Base-by-base conservation (phyloP, 2,797 vertebrate genomes). In the Neosilurus mollespiculum region DNA sequence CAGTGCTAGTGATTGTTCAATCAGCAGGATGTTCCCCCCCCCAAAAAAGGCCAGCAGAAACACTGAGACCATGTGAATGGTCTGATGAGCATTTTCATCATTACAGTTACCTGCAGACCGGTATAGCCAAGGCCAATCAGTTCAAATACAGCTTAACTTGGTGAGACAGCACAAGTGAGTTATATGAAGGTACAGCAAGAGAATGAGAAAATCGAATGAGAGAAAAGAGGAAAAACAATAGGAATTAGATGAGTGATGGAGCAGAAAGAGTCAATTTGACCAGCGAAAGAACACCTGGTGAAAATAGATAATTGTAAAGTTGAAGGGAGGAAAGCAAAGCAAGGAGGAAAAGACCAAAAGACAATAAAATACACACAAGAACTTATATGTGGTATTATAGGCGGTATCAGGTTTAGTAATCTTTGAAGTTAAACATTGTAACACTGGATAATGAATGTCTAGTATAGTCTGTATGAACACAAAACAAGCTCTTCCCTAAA, bases 61-160 rank as follows among this genome's bases (percentile, higher is more conserved):
- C 37, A 59, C n/a, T 73, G 82, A 67, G 80, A 81, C 22, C 69
- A 59, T 79, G 61, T 49, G 67, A 77, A 86, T 73, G 82, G 69
- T 22, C 65, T 75, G 70, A 80, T 82, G 80, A 80, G 69, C 64
- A 56, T 56, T 84, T 43, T 37, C 76, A 82, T 61, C 56, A 22
- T n/a, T 30, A 76, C 18, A 15, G 62, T 76, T 62, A 80, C 61
- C 30, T 82, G 43, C 80, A 69, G 61, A 49, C 53, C 24, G 49
- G 53, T 16, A 11, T 51, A 73, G 56, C 54, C 22, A 75, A 64
- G 78, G 61, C 62, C 61, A 79, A 75, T 69, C 67, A 84, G 72
- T 43, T 20, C 24, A 69, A 77, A 66, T 53, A 81, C 59, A 86
- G 72, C 51, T 73, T 78, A 66, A 84, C 67, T 43, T 53, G 62